phyloP scores from a whole-genome alignment of 2,888 invertebrate genomes.

The Perizoma affinitatum region DNA sequence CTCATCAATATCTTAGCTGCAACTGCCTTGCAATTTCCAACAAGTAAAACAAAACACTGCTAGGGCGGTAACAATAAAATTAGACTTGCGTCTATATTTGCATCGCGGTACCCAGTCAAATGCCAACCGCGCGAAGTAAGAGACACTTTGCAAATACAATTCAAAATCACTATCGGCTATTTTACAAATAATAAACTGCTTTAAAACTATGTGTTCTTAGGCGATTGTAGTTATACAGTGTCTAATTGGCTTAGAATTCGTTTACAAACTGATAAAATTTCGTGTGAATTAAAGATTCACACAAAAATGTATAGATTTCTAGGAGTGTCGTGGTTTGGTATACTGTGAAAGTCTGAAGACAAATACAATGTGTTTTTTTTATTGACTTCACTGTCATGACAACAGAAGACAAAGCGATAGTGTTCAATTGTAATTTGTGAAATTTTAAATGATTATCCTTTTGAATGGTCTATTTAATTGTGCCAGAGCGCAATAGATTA shows the following conservation, averaged over 20 bases:
- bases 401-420: background rate
- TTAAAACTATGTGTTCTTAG: slow-evolving; percentile 1
- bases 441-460: no score
- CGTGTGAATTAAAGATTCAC: background rate
- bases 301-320: no score
- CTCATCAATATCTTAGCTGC: background rate
- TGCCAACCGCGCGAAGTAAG: slow-evolving; percentile 44
- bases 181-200: background rate
- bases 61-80: slow-evolving; percentile 46
- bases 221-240: background rate
- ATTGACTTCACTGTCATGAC: background rate
- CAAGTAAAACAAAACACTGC: slow-evolving; percentile 38
- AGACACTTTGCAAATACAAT: slow-evolving; percentile 26
- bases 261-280: slow-evolving; percentile 14
- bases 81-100: slow-evolving; percentile 64
- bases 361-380: background rate
- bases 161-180: slow-evolving; percentile 8
- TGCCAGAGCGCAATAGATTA: background rate
- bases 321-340: background rate
- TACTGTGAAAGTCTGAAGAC: background rate
- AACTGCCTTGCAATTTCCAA: slow-evolving; percentile 11
- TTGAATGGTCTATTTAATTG: no score
- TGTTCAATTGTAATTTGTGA: background rate
- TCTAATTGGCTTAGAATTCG: background rate
- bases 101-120: slow-evolving; percentile 46